These are phyloP conservation scores for Margarornis squamiger DNA, from an alignment of 2,797 vertebrate genomes.

Conservation along the genomic window DNA sequence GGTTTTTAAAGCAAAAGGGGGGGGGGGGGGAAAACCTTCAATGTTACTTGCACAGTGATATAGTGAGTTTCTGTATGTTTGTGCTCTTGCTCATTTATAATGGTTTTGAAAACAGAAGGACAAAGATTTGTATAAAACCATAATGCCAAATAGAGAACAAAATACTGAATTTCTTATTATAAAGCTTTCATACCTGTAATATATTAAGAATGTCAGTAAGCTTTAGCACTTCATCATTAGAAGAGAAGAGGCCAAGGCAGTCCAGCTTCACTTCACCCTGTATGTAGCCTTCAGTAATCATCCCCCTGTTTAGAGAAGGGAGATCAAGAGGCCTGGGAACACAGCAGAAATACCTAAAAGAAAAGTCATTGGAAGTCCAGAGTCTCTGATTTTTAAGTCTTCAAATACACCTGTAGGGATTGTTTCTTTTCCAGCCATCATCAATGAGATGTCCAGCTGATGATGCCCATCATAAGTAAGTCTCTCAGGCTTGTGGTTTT, in stretches of 20 bases:
- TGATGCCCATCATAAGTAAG: background rate
- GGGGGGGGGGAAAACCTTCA: background rate
- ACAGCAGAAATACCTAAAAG: background rate
- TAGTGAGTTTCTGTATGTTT: background rate
- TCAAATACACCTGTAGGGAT: background rate
- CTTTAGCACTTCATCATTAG: background rate
- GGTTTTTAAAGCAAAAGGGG: background rate
- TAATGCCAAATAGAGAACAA: background rate
- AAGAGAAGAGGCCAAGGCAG: background rate
- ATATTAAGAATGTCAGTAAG: background rate
- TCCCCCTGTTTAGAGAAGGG: background rate
- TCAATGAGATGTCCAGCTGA: background rate
- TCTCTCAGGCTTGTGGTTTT: background rate
- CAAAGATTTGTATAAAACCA: background rate
- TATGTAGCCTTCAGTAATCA: background rate
- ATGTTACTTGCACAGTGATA: background rate
- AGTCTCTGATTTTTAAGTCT: background rate
- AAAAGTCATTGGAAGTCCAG: background rate
- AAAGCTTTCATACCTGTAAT: background rate
- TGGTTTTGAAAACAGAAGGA: background rate
- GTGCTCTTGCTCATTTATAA: background rate
- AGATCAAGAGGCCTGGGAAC: background rate
- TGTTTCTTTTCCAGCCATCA: background rate
- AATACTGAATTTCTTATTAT: background rate
- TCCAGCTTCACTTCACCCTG: background rate